Conservation (phyloP, 2,888 invertebrate genomes). For the Ophion costatus region DNA sequence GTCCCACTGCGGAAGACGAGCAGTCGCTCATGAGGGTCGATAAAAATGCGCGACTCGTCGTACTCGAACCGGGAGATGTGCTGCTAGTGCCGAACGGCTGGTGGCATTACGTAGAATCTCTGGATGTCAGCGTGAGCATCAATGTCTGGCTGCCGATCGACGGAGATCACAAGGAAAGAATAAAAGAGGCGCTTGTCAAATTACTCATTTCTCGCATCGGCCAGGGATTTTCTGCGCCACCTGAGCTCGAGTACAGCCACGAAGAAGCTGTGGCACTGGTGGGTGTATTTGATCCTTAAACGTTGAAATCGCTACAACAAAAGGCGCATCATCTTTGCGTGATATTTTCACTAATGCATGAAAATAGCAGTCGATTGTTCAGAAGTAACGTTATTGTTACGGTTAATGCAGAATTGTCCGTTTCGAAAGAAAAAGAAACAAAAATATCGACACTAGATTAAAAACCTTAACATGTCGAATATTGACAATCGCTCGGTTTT, state of each 20-base stretch:
- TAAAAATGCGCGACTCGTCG: conserved; percentile 85
- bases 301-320: no score
- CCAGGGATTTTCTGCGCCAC: conserved; percentile 66
- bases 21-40: conserved; percentile 83
- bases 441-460: no score
- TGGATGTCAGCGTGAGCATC: conserved; percentile 85
- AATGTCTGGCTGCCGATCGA: conserved; percentile 92
- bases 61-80: conserved; percentile 93
- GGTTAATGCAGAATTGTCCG: no score
- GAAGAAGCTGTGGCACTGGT: conserved; percentile 75
- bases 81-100: conserved; percentile 95
- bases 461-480: no score
- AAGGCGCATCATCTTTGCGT: no score
- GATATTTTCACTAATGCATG: no score
- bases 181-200: conserved; percentile 80
- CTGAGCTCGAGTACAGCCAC: conserved; percentile 66
- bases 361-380: no score
- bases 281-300: conserved; percentile 61
- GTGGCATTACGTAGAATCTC: conserved; percentile 98
- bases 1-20: conserved; percentile 86
- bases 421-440: no score
- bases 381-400: no score
- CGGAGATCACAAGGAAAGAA: conserved; percentile 77
- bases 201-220: conserved; percentile 76
- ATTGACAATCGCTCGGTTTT: no score